Conservation (phyloP, 2,888 invertebrate genomes). For the Metallyticus violacea region DNA sequence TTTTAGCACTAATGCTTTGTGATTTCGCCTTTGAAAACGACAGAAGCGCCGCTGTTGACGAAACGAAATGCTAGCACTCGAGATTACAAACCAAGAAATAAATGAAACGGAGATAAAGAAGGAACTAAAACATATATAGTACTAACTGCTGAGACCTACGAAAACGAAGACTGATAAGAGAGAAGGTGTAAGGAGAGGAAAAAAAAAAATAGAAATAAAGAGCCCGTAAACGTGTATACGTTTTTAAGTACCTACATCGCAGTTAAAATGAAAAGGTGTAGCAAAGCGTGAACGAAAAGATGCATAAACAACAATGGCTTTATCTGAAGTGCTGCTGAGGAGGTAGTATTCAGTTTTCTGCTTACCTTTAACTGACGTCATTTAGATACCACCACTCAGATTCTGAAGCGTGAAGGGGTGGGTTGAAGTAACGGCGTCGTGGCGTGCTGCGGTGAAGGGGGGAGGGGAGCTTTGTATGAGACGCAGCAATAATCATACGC, state of each 20-base stretch:
- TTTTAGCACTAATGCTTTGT: neutral
- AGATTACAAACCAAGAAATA: neutral
- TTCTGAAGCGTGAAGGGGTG: too few species aligned
- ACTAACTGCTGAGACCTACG: neutral
- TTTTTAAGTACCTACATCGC: neutral
- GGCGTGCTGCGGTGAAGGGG: too few species aligned
- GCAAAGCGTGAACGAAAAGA: neutral
- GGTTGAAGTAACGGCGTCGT: neutral
- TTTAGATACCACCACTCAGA: neutral
- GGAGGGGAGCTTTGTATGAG: too few species aligned
- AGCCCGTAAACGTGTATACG: neutral
- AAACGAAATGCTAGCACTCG: neutral
- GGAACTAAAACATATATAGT: neutral
- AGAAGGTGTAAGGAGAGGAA: neutral
- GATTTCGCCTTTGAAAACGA: neutral
- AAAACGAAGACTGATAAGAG: neutral
- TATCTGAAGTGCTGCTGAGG: neutral
- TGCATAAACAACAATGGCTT: neutral
- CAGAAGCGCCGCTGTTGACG: neutral
- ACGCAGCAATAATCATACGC: too few species aligned
- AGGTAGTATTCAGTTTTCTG: neutral
- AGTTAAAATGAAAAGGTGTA: neutral
- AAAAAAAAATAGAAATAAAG: neutral
- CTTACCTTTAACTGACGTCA: neutral
- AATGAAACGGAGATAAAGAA: neutral